Conservation (phyloP, 1,140 invertebrate species). For the Campodea augens region DNA sequence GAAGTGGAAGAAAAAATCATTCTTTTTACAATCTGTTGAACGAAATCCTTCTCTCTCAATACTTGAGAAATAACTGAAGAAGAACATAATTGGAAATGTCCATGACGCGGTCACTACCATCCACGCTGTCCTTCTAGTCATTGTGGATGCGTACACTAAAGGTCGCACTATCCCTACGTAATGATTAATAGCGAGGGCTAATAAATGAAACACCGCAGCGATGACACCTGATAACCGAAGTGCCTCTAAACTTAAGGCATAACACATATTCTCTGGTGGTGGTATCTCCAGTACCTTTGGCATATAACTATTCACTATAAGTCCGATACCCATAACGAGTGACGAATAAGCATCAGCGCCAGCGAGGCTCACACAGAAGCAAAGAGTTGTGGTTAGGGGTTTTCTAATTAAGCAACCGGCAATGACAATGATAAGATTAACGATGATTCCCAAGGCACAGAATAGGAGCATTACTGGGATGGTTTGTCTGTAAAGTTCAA, state of each 20-base stretch:
- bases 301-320: conserved; percentile 34
- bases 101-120: conserved; percentile 31
- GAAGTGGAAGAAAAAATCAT: conserved; percentile 25
- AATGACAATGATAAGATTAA: conserved; percentile 31
- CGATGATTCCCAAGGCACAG: conserved; percentile 27
- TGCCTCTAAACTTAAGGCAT: conserved; percentile 26
- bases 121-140: conserved; percentile 27
- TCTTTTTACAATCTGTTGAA: conserved; percentile 16
- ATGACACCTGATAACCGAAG: conserved; percentile 32
- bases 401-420: conserved; percentile 31
- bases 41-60: conserved; percentile 27
- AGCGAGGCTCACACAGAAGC: conserved; percentile 36
- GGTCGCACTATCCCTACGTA: conserved; percentile 40
- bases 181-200: conserved; percentile 45
- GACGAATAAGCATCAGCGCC: conserved; percentile 35
- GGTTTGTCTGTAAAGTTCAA: no score
- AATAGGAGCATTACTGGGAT: conserved; percentile 25
- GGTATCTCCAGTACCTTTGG: conserved; percentile 15
- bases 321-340: conserved; percentile 26
- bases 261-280: conserved; percentile 16
- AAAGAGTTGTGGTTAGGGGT: conserved; percentile 33
- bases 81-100: conserved; percentile 29
- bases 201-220: conserved; percentile 39
- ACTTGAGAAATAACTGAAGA: conserved; percentile 30
- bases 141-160: conserved; percentile 36